Conservation (phyloP, 2,113 vertebrate genomes). For the Bettongia penicillata region DNA sequence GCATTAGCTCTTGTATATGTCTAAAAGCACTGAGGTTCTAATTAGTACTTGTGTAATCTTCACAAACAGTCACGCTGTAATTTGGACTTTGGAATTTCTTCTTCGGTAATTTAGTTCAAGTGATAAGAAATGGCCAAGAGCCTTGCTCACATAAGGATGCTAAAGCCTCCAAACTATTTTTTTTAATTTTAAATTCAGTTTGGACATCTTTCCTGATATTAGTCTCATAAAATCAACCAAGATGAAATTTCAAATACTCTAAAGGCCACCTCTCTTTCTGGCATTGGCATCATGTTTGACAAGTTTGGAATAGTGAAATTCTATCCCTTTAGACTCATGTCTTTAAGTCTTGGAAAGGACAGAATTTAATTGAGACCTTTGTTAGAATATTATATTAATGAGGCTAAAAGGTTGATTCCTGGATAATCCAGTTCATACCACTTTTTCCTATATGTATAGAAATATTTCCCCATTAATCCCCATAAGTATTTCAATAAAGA, state of each 20-base stretch:
- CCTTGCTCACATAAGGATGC: background rate
- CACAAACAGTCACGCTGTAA: background rate
- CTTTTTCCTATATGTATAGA: background rate
- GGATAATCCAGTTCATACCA: background rate
- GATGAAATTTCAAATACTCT: background rate
- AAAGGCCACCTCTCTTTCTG: background rate
- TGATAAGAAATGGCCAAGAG: background rate
- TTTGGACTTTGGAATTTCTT: background rate
- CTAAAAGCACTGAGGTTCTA: background rate
- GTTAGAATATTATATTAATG: background rate
- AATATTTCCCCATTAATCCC: background rate
- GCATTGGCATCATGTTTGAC: background rate
- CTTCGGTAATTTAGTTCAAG: background rate
- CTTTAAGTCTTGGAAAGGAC: background rate
- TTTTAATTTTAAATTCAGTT: conserved; percentile 2
- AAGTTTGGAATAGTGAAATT: conserved; percentile 1
- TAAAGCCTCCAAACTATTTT: background rate
- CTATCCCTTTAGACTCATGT: background rate
- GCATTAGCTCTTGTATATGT: background rate
- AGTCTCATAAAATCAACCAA: background rate
- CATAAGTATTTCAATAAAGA: background rate
- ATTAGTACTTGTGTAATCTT: background rate
- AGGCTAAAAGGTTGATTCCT: background rate
- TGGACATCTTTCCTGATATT: background rate
- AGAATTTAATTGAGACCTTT: background rate